These are phyloP conservation scores for Salticus scenicus DNA, from an alignment of 2,888 invertebrate genomes.

Conservation along the genomic window DNA sequence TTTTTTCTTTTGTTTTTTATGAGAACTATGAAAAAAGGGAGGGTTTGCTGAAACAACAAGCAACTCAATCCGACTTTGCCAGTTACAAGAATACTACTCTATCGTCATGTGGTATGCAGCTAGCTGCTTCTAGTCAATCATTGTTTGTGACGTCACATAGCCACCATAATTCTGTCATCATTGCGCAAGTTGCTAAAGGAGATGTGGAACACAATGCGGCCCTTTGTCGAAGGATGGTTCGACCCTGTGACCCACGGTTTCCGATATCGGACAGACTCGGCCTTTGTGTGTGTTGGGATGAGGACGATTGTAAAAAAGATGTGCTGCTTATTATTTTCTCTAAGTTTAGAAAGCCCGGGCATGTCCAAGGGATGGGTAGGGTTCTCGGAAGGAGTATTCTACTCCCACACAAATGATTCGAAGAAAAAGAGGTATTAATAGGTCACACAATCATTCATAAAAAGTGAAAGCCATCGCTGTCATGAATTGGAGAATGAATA, in stretches of 20 bases:
- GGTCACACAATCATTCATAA: not conserved
- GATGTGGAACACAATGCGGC: conserved; percentile 31
- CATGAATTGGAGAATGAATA: not conserved
- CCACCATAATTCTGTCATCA: conserved; percentile 59
- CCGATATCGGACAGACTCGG: conserved; percentile 63
- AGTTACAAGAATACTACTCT: conserved; percentile 8
- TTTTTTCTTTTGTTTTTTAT: no score
- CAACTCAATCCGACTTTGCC: conserved; percentile 20
- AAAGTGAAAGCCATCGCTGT: conserved; percentile 7
- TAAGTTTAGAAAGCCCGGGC: conserved; percentile 53
- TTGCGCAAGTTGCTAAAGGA: conserved; percentile 29
- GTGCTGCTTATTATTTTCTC: conserved; percentile 62
- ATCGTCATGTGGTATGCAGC: conserved; percentile 51
- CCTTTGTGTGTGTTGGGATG: conserved; percentile 40
- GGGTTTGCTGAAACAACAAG: not conserved
- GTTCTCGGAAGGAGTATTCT: not conserved
- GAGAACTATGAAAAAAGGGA: no score
- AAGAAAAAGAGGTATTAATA: conserved; percentile 10
- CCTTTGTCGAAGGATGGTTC: conserved; percentile 55
- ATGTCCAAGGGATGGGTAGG: conserved; percentile 5
- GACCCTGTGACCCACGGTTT: conserved; percentile 57
- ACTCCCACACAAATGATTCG: conserved; percentile 5
- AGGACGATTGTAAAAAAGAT: not conserved
- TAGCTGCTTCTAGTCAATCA: conserved; percentile 66
- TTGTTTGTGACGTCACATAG: conserved; percentile 64